Conservation (phyloP, 2,113 vertebrate genomes). For the Burhinus oedicnemus region DNA sequence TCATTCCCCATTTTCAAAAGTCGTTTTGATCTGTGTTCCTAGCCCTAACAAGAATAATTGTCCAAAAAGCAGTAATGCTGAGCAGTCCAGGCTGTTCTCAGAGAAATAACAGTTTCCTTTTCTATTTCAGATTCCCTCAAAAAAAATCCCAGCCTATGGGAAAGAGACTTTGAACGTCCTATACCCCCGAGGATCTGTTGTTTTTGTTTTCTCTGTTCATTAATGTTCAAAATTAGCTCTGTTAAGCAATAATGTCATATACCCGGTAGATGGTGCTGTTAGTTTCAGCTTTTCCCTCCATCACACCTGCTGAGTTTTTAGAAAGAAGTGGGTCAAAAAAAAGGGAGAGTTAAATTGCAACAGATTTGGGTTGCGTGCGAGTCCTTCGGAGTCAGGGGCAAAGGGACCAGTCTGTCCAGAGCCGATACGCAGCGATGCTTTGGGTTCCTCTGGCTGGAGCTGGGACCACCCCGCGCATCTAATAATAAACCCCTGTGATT, state of each 20-base stretch:
- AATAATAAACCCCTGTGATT: neutral
- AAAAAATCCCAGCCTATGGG: neutral
- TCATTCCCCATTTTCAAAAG: neutral
- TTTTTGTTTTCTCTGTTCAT: neutral
- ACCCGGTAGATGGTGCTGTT: conserved; percentile 65
- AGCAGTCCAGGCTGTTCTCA: neutral
- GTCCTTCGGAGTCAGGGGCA: neutral
- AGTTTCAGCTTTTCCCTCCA: neutral
- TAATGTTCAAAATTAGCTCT: neutral
- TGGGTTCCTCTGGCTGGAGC: neutral
- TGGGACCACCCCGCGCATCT: neutral
- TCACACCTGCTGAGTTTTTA: neutral
- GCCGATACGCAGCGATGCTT: neutral
- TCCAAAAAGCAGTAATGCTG: neutral
- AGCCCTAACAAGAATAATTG: neutral
- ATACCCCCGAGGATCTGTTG: neutral
- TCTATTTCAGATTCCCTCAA: neutral
- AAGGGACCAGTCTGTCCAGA: neutral
- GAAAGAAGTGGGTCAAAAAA: conserved; percentile 28
- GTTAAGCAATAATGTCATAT: neutral
- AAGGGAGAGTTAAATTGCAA: neutral
- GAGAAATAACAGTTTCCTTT: neutral
- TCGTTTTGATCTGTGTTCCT: neutral
- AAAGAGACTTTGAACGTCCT: neutral
- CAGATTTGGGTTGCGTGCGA: neutral